phyloP scores from a whole-genome alignment of 2,797 vertebrate species.

The Mycteria americana region DNA sequence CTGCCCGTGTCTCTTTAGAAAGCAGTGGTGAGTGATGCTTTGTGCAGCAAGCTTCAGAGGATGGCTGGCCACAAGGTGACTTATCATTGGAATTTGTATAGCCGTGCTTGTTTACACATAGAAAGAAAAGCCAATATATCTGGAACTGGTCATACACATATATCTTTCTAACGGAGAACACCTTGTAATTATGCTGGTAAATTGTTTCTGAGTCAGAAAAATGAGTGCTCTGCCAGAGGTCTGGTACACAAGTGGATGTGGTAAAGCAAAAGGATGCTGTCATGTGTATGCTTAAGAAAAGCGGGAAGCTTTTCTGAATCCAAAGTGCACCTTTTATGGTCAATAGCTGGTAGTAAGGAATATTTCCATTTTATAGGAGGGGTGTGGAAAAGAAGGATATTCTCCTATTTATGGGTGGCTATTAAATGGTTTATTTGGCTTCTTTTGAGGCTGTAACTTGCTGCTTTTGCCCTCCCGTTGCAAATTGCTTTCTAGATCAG shows the following conservation, averaged over 20 bases:
- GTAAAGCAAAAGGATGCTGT: neutral
- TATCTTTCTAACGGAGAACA: neutral
- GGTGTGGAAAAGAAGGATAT: neutral
- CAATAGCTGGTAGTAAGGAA: neutral
- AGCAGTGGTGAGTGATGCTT: neutral
- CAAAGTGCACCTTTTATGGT: neutral
- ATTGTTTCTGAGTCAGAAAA: neutral
- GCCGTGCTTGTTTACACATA: neutral
- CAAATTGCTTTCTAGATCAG: neutral
- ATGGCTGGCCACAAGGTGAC: neutral
- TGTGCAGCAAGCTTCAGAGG: neutral
- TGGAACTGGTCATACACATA: neutral
- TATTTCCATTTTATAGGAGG: neutral
- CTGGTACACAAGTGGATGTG: neutral
- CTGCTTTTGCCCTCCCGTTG: neutral
- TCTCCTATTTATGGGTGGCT: neutral
- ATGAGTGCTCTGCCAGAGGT: neutral
- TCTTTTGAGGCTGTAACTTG: neutral
- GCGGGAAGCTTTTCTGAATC: neutral
- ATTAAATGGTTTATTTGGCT: neutral
- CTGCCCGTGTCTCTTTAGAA: neutral
- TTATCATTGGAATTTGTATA: neutral
- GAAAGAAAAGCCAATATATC: neutral
- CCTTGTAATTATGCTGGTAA: neutral
- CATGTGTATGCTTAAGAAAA: neutral